Percentiles rank a stretch among this genome's conserved stretches.
These are phyloP conservation scores for Chaetops frenatus DNA, from an alignment of 2,113 vertebrate species.

Conservation along the genomic window DNA sequence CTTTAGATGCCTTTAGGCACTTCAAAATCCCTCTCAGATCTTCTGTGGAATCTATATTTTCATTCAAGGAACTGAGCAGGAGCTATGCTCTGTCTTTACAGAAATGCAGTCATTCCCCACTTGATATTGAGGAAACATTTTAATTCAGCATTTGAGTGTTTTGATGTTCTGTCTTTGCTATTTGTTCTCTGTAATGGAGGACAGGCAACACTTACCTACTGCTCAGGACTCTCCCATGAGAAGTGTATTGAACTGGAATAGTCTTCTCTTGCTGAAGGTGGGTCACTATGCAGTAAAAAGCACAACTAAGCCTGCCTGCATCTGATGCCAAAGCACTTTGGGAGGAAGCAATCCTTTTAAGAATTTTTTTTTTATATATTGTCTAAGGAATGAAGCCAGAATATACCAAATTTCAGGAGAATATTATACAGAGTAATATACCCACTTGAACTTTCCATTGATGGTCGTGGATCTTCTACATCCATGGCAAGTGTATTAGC, in stretches of 20 bases:
- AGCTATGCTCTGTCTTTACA: background rate
- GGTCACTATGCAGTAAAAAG: background rate
- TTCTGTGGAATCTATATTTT: background rate
- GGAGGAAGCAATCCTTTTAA: fast-evolving
- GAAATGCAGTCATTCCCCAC: background rate
- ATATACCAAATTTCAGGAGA: background rate
- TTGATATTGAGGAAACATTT: background rate
- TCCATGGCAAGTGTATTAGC: background rate
- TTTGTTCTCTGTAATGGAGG: background rate
- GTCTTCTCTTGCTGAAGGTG: background rate
- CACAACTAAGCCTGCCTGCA: background rate
- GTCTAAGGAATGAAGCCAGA: background rate
- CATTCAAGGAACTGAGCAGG: background rate
- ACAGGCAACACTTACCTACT: background rate
- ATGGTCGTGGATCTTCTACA: background rate
- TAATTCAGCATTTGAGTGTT: background rate
- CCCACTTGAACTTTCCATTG: background rate
- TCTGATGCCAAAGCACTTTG: background rate
- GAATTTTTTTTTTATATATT: background rate
- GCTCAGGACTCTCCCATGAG: background rate
- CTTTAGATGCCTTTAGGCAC: background rate
- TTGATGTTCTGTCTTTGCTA: background rate
- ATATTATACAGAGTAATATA: background rate
- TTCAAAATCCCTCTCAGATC: background rate
- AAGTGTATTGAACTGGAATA: background rate